Evolutionary conservation across 2,888 invertebrate species (phyloP), one percentile per base, ranked within the genome.

Genomic region (Prenolepis imparis): DNA sequence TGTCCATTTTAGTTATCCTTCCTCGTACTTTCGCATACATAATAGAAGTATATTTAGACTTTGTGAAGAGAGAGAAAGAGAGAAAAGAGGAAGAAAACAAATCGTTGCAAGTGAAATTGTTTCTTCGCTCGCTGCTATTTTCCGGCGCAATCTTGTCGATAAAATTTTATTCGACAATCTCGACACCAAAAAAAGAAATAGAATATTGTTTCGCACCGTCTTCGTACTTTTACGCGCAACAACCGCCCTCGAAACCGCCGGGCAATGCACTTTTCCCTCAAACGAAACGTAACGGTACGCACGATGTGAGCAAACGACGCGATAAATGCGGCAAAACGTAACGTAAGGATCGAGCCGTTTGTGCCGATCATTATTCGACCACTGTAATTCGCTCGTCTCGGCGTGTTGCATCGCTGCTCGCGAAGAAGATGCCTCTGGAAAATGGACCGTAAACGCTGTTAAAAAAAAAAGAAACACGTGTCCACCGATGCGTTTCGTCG

Each of bases 221-320:
- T 12, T 18, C 32, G 28, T 12, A n/a, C n/a, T 8, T 48, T 48
- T 32, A 41, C 32, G 6, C 15, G 21, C 1, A 39, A 21, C 21
- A 39, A 39, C 6, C 24, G 39, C 41, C n/a, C 72, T 63, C 55
- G 63, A 52, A 73, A 52, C 9, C 64, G 55, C 11, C 57, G 84
- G 70, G 55, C 75, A 66, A 59, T 83, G 81, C 77, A 70, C 81
- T 77, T 87, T 83, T 84, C 67, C 41, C 28, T 52, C 39, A 72
- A 64, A 84, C 70, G 24, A 73, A 78, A 74, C 66, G 64, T 82
- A 84, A 83, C 68, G 73, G 74, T 67, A 74, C 41, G 48, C 61
- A n/a, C 48, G 41, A 24, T 44, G 70, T 52, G 67, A 83, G 77
- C 32, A 66, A 61, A 63, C 18, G 9, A 57, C 48, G 61, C 15